Evolutionary conservation across 2,888 invertebrate genomes (phyloP).

Genomic region (Aleiodes leptofemur): DNA sequence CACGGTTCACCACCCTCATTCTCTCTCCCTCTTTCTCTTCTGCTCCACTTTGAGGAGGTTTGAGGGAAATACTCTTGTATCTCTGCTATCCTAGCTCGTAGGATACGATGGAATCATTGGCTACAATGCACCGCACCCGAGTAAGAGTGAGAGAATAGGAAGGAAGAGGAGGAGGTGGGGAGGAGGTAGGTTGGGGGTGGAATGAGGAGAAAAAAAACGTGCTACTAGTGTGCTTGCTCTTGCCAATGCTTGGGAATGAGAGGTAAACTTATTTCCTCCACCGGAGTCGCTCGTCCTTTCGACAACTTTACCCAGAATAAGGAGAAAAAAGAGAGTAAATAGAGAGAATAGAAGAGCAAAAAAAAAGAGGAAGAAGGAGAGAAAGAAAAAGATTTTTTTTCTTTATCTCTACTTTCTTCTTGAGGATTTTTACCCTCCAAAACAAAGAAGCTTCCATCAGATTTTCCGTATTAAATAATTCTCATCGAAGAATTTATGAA

Average conservation of each 20-base stretch:
- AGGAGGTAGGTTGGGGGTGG: background rate
- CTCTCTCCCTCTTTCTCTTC: background rate
- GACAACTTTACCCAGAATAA: slow-evolving; percentile 15
- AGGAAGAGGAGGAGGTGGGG: background rate
- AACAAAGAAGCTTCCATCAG: slow-evolving; percentile 22
- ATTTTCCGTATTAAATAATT: slow-evolving; percentile 34
- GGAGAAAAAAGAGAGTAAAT: slow-evolving; percentile 14
- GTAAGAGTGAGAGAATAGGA: slow-evolving; percentile 10
- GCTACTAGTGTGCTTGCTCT: background rate
- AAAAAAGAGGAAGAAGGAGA: slow-evolving; percentile 1
- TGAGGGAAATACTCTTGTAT: slow-evolving; percentile 30
- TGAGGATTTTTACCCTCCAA: slow-evolving; percentile 18
- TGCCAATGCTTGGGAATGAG: slow-evolving; percentile 14
- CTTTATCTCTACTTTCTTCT: slow-evolving; percentile 24
- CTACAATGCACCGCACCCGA: slow-evolving; percentile 25
- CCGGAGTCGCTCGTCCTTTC: slow-evolving; percentile 25
- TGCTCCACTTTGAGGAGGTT: slow-evolving; percentile 29
- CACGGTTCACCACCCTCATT: slow-evolving; percentile 29
- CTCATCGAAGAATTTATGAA: slow-evolving; percentile 29
- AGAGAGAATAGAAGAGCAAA: slow-evolving; percentile 7
- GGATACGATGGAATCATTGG: slow-evolving; percentile 33
- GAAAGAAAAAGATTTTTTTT: slow-evolving; percentile 30
- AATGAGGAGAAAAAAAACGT: background rate
- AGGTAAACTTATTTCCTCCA: slow-evolving; percentile 33
- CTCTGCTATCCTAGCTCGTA: slow-evolving; percentile 22